Conservation (phyloP, 64 coral and sea anemone species). For the Pocillopora damicornis region DNA sequence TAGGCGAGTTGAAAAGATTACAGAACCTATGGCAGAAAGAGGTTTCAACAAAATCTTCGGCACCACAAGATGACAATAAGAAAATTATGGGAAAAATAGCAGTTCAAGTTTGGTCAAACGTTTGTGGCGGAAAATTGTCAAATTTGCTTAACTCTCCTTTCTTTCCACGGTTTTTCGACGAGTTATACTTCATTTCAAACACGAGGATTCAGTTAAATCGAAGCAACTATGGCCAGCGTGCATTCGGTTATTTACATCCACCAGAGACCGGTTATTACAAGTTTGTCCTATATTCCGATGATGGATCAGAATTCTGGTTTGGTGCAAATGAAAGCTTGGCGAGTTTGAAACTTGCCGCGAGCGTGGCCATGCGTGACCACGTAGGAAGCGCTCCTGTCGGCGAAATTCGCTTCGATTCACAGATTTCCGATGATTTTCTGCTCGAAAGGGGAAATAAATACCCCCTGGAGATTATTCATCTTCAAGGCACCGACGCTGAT, state of each 20-base stretch:
- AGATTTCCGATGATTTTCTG: conserved; percentile 28
- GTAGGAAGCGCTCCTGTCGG: conserved; percentile 9
- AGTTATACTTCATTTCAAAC: conserved; percentile 23
- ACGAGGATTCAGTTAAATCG: neutral
- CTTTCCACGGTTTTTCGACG: conserved; percentile 42
- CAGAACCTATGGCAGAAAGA: neutral
- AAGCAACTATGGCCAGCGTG: conserved; percentile 28
- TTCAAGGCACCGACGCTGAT: conserved; percentile 16
- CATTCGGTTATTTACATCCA: conserved; percentile 32
- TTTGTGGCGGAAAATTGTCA: conserved; percentile 34
- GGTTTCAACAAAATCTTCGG: neutral
- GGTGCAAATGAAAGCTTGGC: neutral
- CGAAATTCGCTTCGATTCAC: conserved; percentile 16
- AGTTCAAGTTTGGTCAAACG: conserved; percentile 27
- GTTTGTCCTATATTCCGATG: conserved; percentile 48
- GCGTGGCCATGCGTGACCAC: conserved; percentile 3
- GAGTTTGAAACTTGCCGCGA: conserved; percentile 18
- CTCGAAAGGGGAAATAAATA: conserved; percentile 31
- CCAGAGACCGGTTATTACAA: conserved; percentile 45
- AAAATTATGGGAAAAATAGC: neutral
- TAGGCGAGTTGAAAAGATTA: neutral
- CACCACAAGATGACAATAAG: neutral
- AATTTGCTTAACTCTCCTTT: conserved; percentile 24
- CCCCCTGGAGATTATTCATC: conserved; percentile 51
- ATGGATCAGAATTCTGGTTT: conserved; percentile 54